Evolutionary conservation across 2,888 invertebrate genomes (phyloP).

Genomic region (Megastigmus dorsalis): DNA sequence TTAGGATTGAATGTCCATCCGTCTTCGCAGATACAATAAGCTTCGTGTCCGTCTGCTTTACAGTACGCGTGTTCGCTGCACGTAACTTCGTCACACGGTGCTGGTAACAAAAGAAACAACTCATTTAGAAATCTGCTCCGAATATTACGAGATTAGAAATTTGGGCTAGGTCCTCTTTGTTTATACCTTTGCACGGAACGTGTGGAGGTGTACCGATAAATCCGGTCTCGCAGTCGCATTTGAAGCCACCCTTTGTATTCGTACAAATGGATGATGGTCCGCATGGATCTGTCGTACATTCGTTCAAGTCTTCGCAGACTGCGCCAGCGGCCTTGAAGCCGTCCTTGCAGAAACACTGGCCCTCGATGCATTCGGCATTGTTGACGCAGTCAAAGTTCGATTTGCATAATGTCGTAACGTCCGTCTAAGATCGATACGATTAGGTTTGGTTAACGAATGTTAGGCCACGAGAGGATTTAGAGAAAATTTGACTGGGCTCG

Average conservation of each 20-base stretch:
- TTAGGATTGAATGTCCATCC: slow-evolving; percentile 95
- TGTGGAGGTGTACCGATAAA: slow-evolving; percentile 89
- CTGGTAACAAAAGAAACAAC: slow-evolving; percentile 70
- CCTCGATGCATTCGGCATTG: slow-evolving; percentile 92
- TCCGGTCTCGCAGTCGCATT: slow-evolving; percentile 88
- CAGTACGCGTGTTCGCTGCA: slow-evolving; percentile 93
- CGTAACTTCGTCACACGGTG: slow-evolving; percentile 93
- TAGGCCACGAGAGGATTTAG: too few species aligned
- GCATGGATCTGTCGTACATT: slow-evolving; percentile 83
- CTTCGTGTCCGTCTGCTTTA: slow-evolving; percentile 91
- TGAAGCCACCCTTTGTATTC: slow-evolving; percentile 87
- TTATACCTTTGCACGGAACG: slow-evolving; percentile 81
- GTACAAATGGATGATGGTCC: slow-evolving; percentile 86
- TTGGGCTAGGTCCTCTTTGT: background rate
- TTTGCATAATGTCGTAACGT: slow-evolving; percentile 89
- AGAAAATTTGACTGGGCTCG: too few species aligned
- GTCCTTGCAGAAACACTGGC: slow-evolving; percentile 91
- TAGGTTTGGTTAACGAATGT: too few species aligned
- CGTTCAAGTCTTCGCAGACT: slow-evolving; percentile 87
- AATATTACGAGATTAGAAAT: background rate
- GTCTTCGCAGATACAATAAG: slow-evolving; percentile 93
- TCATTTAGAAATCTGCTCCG: background rate
- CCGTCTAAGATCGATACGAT: slow-evolving; percentile 80
- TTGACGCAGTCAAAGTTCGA: slow-evolving; percentile 94
- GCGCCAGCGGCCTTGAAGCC: slow-evolving; percentile 89